These are phyloP conservation scores for Corythornis madagascariensis DNA, from an alignment of 2,113 vertebrate genomes.

Conservation along the genomic window DNA sequence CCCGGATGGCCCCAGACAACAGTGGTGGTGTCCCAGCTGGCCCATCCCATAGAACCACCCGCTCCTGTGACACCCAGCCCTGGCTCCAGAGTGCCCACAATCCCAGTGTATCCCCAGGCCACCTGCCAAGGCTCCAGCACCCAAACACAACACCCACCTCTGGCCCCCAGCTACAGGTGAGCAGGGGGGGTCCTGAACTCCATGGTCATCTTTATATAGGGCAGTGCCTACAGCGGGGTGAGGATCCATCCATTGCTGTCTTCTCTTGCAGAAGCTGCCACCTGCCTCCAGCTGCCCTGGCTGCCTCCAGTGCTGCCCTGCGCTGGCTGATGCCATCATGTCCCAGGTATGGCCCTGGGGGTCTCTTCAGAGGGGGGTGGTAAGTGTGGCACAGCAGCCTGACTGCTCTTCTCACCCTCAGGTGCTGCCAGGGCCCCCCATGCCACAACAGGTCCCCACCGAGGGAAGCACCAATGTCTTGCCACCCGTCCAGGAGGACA, in stretches of 20 bases:
- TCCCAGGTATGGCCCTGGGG: not conserved
- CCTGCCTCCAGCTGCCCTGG: not conserved
- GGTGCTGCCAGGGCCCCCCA: not conserved
- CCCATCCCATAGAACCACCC: not conserved
- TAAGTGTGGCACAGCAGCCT: not conserved
- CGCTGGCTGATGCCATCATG: not conserved
- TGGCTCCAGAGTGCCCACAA: not conserved
- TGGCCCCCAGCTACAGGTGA: not conserved
- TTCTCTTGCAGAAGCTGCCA: conserved; percentile 27
- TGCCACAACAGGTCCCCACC: rapidly evolving
- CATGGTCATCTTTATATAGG: rapidly evolving
- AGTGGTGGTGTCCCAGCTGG: not conserved
- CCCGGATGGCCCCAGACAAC: not conserved
- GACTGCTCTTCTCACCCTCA: not conserved
- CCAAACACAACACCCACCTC: rapidly evolving
- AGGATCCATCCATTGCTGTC: not conserved
- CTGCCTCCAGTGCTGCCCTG: conserved; percentile 3
- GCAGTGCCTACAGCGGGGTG: not conserved
- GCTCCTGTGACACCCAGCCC: not conserved
- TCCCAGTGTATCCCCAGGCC: rapidly evolving
- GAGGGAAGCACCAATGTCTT: not conserved
- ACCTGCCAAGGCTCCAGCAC: not conserved
- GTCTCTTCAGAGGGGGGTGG: not conserved
- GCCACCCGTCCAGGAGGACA: not conserved
- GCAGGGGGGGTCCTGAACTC: rapidly evolving